Base-by-base conservation (phyloP, 2,113 vertebrate species). In the Athene noctua region DNA sequence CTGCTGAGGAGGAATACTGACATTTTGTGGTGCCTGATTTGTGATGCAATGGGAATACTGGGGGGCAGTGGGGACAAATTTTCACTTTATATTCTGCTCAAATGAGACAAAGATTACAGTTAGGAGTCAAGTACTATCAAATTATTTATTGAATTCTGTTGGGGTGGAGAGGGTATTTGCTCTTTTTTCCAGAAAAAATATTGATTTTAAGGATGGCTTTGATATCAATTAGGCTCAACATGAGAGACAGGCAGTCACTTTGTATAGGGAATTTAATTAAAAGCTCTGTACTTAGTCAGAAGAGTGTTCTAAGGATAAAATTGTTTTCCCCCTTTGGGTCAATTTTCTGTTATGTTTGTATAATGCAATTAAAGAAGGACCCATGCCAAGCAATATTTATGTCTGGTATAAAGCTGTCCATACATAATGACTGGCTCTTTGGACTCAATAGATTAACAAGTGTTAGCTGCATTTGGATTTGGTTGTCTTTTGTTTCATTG, bases 261-360 rank as follows among this genome's bases (percentile, higher is more conserved):
- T 94, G 91, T 97, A 94, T 94, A 86, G 95, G 91, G 96, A 95
- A 97, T 97, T 97, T 97, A 97, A 97, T 95, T 97, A 96, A 96
- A 96, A 97, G 94, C 96, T 92, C 94, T 96, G 92, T 96, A 97
- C 96, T 97, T 95, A 95, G 96, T 91, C 92, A 92, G 96, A 91
- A 90, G 95, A 96, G 91, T 88, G 94, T 97, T 97, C 86, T 97
- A 96, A 95, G 94, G 94, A 95, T 96, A 97, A 96, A 97, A 97
- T 97, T 97, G 96, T 97, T 93, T 96, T 97, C 89, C 92, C 93
- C 81, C 81, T 96, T 96, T 92, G 92, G 96, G 97, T 97, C 97
- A 97, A 96, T 97, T 97, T 95, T 96, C 95, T 96, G 91, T 97
- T 96, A 94, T 96, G 95, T 97, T 97, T 97, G 88, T 97, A 86